phyloP scores from a whole-genome alignment of 2,797 vertebrate species.

The Anolis apletophallus region DNA sequence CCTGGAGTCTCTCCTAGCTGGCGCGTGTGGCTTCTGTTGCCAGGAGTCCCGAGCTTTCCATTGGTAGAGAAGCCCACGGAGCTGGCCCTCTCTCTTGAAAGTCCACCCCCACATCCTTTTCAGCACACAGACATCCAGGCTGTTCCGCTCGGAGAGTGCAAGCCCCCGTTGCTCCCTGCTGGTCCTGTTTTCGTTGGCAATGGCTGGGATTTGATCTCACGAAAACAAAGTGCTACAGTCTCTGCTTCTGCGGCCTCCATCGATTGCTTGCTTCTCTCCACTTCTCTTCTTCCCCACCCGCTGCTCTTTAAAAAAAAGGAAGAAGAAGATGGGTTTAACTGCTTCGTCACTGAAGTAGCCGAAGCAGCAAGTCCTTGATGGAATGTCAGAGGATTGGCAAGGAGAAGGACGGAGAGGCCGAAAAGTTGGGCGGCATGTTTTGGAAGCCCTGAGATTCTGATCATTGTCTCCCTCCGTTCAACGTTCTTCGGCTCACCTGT shows the following conservation, averaged over 20 bases:
- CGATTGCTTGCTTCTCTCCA: not conserved
- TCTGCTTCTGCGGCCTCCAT: conserved; percentile 1
- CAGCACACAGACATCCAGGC: conserved; percentile 50
- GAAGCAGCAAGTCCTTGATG: conserved; percentile 25
- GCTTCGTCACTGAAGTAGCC: conserved; percentile 9
- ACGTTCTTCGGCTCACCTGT: conserved; percentile 13
- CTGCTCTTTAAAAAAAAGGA: not conserved
- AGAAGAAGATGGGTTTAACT: conserved; percentile 36
- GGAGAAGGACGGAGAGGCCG: conserved; percentile 2
- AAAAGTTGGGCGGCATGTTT: conserved; percentile 11
- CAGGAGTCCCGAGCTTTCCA: conserved; percentile 41
- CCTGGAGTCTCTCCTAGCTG: conserved; percentile 14
- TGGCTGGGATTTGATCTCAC: conserved; percentile 27
- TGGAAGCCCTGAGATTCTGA: not conserved
- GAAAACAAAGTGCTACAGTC: conserved; percentile 42
- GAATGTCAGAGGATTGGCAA: conserved; percentile 26
- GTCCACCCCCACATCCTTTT: conserved; percentile 53
- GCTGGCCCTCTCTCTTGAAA: conserved; percentile 37
- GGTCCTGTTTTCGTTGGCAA: conserved; percentile 41
- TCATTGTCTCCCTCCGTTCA: not conserved
- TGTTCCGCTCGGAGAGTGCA: conserved; percentile 39
- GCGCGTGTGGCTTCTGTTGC: conserved; percentile 31
- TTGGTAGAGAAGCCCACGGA: conserved; percentile 54
- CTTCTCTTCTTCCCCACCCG: not conserved
- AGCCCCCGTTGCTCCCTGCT: conserved; percentile 14